Conservation (phyloP, 2,113 vertebrate genomes). For the Chaetorhynchus papuensis region DNA sequence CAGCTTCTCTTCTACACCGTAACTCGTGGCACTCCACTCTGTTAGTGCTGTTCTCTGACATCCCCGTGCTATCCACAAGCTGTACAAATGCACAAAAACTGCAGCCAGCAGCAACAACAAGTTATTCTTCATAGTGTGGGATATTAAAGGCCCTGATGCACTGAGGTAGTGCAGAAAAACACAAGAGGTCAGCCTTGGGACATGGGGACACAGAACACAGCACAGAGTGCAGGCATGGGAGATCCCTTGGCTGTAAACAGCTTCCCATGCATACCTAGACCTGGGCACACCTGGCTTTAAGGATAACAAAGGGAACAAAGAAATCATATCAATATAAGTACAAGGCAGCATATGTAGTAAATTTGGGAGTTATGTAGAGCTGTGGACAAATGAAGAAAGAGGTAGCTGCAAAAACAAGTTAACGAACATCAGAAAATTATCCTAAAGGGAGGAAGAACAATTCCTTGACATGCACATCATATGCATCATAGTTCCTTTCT, state of each 20-base stretch:
- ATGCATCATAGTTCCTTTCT: accelerated
- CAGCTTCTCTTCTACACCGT: accelerated
- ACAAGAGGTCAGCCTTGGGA: background rate
- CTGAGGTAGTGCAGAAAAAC: background rate
- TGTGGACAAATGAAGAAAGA: background rate
- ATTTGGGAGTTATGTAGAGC: background rate
- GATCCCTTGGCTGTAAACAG: background rate
- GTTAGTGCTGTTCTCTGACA: background rate
- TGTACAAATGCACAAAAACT: background rate
- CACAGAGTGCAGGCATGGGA: background rate
- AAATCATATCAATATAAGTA: background rate
- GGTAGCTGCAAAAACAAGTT: background rate
- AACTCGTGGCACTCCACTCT: background rate
- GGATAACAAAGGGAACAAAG: background rate
- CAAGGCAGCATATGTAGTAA: background rate
- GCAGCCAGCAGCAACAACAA: background rate
- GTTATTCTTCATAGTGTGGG: background rate
- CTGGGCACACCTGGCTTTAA: background rate
- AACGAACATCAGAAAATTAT: accelerated
- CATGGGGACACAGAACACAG: accelerated
- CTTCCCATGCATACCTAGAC: background rate
- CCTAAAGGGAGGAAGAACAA: background rate
- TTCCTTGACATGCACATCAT: background rate
- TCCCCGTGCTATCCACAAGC: background rate
- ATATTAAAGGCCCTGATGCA: background rate